These are phyloP conservation scores for Anolis carolinensis DNA, from an alignment of 2,113 vertebrate genomes.

Conservation along the genomic window DNA sequence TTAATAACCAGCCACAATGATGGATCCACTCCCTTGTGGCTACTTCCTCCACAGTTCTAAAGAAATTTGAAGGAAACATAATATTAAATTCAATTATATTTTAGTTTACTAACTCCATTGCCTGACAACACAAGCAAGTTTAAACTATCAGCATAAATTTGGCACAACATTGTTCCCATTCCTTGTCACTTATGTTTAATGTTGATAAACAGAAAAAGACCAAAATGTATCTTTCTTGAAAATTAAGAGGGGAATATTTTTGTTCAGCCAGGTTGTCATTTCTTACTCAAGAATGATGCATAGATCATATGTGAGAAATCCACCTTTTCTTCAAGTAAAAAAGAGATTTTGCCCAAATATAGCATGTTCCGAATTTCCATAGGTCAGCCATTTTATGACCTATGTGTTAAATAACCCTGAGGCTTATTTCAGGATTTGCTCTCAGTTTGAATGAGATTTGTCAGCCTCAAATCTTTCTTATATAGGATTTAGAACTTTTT, in stretches of 20 bases:
- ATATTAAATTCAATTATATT: neutral
- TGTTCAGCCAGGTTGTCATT: constrained; percentile 1
- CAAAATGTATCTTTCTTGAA: neutral
- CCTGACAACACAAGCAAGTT: neutral
- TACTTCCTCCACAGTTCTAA: neutral
- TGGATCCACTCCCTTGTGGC: neutral
- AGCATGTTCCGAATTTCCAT: constrained; percentile 6
- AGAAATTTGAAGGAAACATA: neutral
- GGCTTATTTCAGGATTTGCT: neutral
- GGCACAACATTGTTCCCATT: neutral
- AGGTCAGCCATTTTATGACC: constrained; percentile 15
- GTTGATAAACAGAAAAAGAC: constrained; percentile 9
- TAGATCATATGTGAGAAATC: neutral
- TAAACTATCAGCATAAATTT: neutral
- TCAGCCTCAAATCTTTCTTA: no score
- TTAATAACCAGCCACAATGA: no score
- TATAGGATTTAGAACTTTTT: no score
- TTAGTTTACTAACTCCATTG: neutral
- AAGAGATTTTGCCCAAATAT: neutral
- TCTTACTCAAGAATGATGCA: neutral
- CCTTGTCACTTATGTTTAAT: neutral
- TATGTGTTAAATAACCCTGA: neutral
- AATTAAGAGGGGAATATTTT: neutral
- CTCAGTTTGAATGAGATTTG: no score
- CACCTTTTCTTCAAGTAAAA: neutral